These are phyloP conservation scores for Melinaea menophilus DNA, from an alignment of 2,888 invertebrate species.

Conservation along the genomic window DNA sequence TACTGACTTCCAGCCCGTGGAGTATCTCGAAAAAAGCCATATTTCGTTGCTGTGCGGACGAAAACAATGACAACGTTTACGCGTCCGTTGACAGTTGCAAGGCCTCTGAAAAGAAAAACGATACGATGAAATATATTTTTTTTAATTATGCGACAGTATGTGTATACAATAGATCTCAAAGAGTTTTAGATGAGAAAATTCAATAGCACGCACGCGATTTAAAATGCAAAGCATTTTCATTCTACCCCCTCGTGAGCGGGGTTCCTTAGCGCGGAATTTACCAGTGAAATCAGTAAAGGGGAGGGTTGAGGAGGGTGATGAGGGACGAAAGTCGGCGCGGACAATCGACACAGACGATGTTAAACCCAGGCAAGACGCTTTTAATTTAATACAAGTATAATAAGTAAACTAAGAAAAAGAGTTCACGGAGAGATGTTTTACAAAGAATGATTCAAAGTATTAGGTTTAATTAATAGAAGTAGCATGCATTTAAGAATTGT, in stretches of 20 bases:
- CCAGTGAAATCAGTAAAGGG: slow-evolving; percentile 50
- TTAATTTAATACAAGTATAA: background rate
- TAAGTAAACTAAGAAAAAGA: too few relatives aligned
- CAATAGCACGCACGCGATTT: slow-evolving; percentile 53
- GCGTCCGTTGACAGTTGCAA: slow-evolving; percentile 93
- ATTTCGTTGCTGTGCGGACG: slow-evolving; percentile 94
- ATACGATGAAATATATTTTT: slow-evolving; percentile 36
- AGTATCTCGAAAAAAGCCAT: slow-evolving; percentile 98
- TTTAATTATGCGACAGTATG: background rate
- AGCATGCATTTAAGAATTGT: too few relatives aligned
- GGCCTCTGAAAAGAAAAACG: slow-evolving; percentile 85
- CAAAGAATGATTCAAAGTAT: too few relatives aligned
- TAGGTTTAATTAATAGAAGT: too few relatives aligned
- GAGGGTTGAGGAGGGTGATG: slow-evolving; percentile 35
- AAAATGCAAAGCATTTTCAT: slow-evolving; percentile 63
- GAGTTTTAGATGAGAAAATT: slow-evolving; percentile 40
- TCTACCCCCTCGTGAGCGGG: slow-evolving; percentile 48
- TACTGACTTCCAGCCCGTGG: slow-evolving; percentile 94
- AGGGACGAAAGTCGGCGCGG: slow-evolving; percentile 46
- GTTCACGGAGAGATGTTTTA: too few relatives aligned
- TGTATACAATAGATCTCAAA: slow-evolving; percentile 22
- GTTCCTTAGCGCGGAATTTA: slow-evolving; percentile 61
- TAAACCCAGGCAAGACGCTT: slow-evolving; percentile 32
- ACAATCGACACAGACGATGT: slow-evolving; percentile 38
- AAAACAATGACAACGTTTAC: slow-evolving; percentile 94